These are phyloP conservation scores for Anagyrus pseudococci DNA, from an alignment of 2,888 invertebrate genomes.

Conservation along the genomic window DNA sequence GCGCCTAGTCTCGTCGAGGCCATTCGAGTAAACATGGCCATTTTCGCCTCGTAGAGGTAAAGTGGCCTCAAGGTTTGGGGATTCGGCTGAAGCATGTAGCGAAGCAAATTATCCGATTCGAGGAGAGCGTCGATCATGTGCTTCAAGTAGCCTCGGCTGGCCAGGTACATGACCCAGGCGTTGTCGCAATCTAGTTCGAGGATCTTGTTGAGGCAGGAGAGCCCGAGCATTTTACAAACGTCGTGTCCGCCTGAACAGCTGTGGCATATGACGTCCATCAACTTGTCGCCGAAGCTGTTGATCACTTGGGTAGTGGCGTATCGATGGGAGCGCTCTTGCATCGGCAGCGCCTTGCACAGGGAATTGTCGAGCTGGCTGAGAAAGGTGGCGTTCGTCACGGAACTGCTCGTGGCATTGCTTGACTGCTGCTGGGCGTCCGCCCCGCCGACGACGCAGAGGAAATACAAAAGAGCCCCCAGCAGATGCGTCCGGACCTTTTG, in stretches of 20 bases:
- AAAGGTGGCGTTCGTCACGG: slow-evolving; percentile 64
- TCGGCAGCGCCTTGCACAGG: slow-evolving; percentile 49
- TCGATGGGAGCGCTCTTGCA: slow-evolving; percentile 56
- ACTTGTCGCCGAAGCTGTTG: slow-evolving; percentile 78
- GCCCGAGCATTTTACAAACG: slow-evolving; percentile 86
- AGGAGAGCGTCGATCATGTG: slow-evolving; percentile 82
- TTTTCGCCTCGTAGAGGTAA: slow-evolving; percentile 87
- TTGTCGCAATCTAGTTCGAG: slow-evolving; percentile 77
- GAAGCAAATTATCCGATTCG: slow-evolving; percentile 75
- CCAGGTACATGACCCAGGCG: slow-evolving; percentile 70
- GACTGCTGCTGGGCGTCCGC: slow-evolving; percentile 62
- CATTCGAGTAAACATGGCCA: slow-evolving; percentile 78
- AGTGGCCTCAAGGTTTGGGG: slow-evolving; percentile 76
- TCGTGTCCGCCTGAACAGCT: slow-evolving; percentile 90
- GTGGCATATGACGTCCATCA: slow-evolving; percentile 82
- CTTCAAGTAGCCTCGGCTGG: slow-evolving; percentile 76
- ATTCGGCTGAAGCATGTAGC: slow-evolving; percentile 70
- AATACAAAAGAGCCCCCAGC: slow-evolving; percentile 83
- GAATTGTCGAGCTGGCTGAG: slow-evolving; percentile 74
- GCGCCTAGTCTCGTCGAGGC: slow-evolving; percentile 74
- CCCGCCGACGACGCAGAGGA: slow-evolving; percentile 74
- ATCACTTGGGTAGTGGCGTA: slow-evolving; percentile 69
- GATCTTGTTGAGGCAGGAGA: slow-evolving; percentile 81
- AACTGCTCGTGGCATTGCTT: slow-evolving; percentile 49
- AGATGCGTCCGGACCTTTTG: slow-evolving; percentile 86